phyloP scores from a whole-genome alignment of 2,888 invertebrate genomes.

The Doris montereyensis region DNA sequence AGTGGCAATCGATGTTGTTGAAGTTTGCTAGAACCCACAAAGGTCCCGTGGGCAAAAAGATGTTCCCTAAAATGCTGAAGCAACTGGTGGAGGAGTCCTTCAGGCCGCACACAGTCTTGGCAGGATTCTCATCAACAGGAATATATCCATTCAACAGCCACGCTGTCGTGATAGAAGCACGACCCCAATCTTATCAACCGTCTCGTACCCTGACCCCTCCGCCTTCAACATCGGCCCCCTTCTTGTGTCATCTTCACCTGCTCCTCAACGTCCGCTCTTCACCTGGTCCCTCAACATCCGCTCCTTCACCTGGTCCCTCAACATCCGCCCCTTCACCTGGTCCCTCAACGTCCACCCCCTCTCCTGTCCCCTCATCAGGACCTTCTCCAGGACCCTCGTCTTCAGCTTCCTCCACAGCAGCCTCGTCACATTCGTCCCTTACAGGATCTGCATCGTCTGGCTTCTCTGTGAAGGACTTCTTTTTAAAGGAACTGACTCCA shows the following conservation, averaged over 20 bases:
- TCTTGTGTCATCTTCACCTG: no score
- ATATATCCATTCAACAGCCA: background rate
- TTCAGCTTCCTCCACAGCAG: background rate
- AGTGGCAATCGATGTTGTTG: background rate
- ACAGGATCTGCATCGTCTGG: background rate
- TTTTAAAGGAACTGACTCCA: conserved; percentile 18
- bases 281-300: background rate
- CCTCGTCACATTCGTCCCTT: background rate
- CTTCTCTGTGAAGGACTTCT: background rate
- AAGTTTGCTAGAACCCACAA: conserved; percentile 14
- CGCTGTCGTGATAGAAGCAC: background rate
- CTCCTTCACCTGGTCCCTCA: background rate
- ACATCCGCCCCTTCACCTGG: conserved; percentile 2
- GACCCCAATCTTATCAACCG: background rate
- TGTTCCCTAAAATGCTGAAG: background rate
- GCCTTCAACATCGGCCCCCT: background rate
- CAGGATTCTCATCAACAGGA: conserved; percentile 2
- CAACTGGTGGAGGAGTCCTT: background rate
- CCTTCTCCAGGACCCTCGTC: background rate
- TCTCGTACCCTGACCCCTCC: background rate
- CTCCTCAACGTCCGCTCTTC: no score
- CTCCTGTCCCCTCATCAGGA: conserved; percentile 12
- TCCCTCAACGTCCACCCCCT: conserved; percentile 1
- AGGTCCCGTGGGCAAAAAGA: conserved; percentile 21
- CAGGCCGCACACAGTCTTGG: background rate